phyloP scores from a whole-genome alignment of 2,797 vertebrate species.

The Phrynocephalus vlangalii region DNA sequence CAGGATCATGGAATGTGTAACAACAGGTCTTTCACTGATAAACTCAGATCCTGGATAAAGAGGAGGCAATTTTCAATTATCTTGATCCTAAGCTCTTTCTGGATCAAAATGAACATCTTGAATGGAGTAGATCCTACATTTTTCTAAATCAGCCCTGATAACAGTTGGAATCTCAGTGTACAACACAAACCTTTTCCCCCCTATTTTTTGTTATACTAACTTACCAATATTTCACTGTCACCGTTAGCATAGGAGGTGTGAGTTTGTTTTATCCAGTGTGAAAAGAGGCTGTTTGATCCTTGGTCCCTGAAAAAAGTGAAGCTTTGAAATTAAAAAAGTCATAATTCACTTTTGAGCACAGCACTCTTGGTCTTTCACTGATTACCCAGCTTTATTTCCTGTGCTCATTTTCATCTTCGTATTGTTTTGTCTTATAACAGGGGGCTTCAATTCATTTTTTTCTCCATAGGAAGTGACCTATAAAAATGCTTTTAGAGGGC shows the following conservation, averaged over 20 bases:
- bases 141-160: too few species aligned
- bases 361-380: neutral
- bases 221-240: neutral
- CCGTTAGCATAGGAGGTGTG: neutral
- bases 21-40: too few species aligned
- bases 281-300: neutral
- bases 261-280: neutral
- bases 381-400: neutral
- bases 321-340: conserved; percentile 9
- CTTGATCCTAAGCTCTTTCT: too few species aligned
- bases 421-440: conserved; percentile 13
- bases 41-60: too few species aligned
- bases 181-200: neutral
- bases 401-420: conserved; percentile 6
- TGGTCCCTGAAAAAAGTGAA: neutral
- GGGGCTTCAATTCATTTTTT: conserved; percentile 9
- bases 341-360: neutral
- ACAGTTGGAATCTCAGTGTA: neutral
- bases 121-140: too few species aligned
- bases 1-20: too few species aligned
- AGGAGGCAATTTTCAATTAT: too few species aligned
- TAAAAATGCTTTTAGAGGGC: conserved; percentile 19
- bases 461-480: conserved; percentile 8
- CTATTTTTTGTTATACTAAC: neutral
- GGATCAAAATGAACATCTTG: too few species aligned